phyloP scores from a whole-genome alignment of 1,140 invertebrate species.

The Sitobion miscanthi region DNA sequence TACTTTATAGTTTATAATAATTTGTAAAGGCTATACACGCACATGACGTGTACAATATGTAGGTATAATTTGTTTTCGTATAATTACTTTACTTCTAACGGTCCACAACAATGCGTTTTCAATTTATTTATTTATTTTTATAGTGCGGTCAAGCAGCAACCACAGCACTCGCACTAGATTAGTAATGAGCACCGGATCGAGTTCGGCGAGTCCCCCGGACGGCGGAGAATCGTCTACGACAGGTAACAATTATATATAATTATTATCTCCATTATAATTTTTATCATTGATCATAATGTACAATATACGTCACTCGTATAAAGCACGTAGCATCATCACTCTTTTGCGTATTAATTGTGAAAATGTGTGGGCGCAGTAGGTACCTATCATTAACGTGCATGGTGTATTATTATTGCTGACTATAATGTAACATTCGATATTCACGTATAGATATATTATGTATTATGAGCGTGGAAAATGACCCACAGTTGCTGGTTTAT shows the following conservation, averaged over 20 bases:
- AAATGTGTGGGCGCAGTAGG: neutral
- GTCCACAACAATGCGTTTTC: neutral
- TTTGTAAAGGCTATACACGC: neutral
- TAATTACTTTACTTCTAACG: neutral
- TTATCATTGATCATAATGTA: neutral
- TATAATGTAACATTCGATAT: neutral
- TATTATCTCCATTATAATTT: neutral
- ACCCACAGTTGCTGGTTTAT: neutral
- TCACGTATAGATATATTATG: neutral
- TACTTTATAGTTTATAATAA: neutral
- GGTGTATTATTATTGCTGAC: neutral
- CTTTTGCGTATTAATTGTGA: neutral
- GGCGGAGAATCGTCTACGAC: conserved; percentile 56
- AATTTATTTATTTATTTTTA: neutral
- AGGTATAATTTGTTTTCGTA: neutral
- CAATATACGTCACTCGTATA: too few relatives aligned
- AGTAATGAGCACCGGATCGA: conserved; percentile 60
- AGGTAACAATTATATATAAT: conserved; percentile 30
- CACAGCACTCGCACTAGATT: conserved; percentile 60
- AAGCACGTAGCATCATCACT: neutral
- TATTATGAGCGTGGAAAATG: neutral
- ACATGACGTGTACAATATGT: neutral
- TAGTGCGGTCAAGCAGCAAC: conserved; percentile 61
- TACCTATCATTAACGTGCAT: neutral
- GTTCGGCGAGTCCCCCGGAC: conserved; percentile 60